phyloP scores from a whole-genome alignment of 2,797 vertebrate genomes.

The Phylloscopus collybita region DNA sequence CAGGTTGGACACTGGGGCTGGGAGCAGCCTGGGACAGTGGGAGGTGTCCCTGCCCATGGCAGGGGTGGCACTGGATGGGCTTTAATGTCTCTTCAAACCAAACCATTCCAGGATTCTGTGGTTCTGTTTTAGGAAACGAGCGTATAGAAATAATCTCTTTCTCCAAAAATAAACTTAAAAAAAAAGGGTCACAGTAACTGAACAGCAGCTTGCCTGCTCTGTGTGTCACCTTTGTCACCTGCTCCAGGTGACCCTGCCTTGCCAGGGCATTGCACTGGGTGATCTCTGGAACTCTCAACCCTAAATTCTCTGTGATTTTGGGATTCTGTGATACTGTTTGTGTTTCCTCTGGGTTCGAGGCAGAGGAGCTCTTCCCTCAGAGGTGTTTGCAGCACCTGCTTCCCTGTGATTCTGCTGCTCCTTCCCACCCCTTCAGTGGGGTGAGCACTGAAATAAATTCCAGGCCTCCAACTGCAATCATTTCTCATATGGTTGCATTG shows the following conservation, averaged over 20 bases:
- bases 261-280: not conserved
- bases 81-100: not conserved
- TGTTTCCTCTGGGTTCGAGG: not conserved
- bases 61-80: accelerated
- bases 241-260: not conserved
- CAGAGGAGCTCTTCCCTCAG: not conserved
- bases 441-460: not conserved
- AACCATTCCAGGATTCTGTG: not conserved
- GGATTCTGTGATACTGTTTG: not conserved
- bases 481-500: conserved; percentile 26
- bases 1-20: accelerated
- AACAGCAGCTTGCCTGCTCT: not conserved
- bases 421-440: not conserved
- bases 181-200: not conserved
- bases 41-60: not conserved
- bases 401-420: not conserved
- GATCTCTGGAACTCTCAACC: not conserved
- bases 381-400: not conserved
- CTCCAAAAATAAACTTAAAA: not conserved
- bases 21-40: not conserved
- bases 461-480: not conserved
- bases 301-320: not conserved
- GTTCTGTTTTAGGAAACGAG: not conserved
- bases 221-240: not conserved
- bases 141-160: not conserved